A percentile compares a stretch with the other conserved stretches of the same genome.
Conservation (phyloP, 2,113 vertebrate genomes). For the Atherinomorus stipes region DNA sequence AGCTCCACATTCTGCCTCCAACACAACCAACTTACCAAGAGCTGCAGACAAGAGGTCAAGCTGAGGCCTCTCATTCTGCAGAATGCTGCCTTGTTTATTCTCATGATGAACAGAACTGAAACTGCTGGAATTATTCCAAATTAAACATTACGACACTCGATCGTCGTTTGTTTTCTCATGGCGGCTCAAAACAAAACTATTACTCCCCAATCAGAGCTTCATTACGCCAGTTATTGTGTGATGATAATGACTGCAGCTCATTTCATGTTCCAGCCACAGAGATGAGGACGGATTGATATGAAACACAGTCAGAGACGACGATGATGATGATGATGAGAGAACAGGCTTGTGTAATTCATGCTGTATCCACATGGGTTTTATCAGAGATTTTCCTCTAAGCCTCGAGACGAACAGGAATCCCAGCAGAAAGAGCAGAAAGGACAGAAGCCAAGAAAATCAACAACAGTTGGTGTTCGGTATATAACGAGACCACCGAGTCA, state of each 20-base stretch:
- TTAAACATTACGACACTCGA: neutral
- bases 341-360: neutral
- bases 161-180: slow-evolving; percentile 8
- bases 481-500: slow-evolving; percentile 8
- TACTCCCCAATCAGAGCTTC: slow-evolving; percentile 35
- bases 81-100: neutral
- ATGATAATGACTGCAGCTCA: neutral
- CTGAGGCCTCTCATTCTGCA: neutral
- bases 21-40: no score
- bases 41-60: neutral
- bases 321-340: neutral
- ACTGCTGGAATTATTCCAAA: slow-evolving; percentile 5
- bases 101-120: neutral
- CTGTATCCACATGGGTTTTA: slow-evolving; percentile 4
- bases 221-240: slow-evolving; percentile 21
- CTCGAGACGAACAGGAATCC: slow-evolving; percentile 27
- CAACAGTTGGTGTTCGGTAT: slow-evolving; percentile 4
- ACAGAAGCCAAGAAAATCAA: slow-evolving; percentile 16
- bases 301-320: slow-evolving; percentile 9
- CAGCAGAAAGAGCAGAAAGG: neutral
- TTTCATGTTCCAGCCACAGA: slow-evolving; percentile 2
- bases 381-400: neutral
- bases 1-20: no score
- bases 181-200: slow-evolving; percentile 1
- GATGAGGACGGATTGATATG: slow-evolving; percentile 9